Percentiles rank a stretch among this genome's conserved stretches.
phyloP scores from a whole-genome alignment of 2,797 vertebrate genomes.

The Pseudomugil tenellus region DNA sequence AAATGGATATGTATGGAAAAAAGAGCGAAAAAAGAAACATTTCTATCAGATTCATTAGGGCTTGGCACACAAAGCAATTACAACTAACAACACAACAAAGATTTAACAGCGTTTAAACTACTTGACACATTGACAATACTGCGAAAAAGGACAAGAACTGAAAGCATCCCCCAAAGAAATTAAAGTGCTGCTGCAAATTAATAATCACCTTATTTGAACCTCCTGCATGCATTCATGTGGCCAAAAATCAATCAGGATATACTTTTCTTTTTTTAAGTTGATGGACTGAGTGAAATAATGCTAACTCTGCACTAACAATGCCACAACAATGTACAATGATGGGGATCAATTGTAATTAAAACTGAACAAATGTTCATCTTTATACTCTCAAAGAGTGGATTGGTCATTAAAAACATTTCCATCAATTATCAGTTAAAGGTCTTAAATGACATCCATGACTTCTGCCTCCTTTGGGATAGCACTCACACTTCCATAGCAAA shows the following conservation, averaged over 20 bases:
- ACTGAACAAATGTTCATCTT: slow-evolving; percentile 89
- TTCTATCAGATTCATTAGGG: slow-evolving; percentile 40
- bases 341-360: slow-evolving; percentile 96
- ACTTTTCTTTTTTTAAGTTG: slow-evolving; percentile 67
- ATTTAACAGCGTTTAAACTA: slow-evolving; percentile 63
- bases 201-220: slow-evolving; percentile 68
- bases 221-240: slow-evolving; percentile 52
- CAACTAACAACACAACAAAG: slow-evolving; percentile 45
- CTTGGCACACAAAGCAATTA: slow-evolving; percentile 65
- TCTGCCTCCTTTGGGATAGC: slow-evolving; percentile 80
- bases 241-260: slow-evolving; percentile 74
- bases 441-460: slow-evolving; percentile 84
- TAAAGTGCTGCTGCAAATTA: slow-evolving; percentile 65
- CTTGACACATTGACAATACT: slow-evolving; percentile 60
- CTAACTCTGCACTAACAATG: slow-evolving; percentile 75
- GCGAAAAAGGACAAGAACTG: slow-evolving; percentile 39
- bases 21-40: slow-evolving; percentile 25
- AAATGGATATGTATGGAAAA: slow-evolving; percentile 4
- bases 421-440: slow-evolving; percentile 87
- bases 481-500: slow-evolving; percentile 70
- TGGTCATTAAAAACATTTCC: slow-evolving; percentile 88
- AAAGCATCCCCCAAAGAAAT: slow-evolving; percentile 69
- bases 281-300: slow-evolving; percentile 67
- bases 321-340: slow-evolving; percentile 82
- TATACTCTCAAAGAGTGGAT: slow-evolving; percentile 83